These are phyloP conservation scores for Euclidia mi DNA, from an alignment of 2,888 invertebrate species.

Conservation along the genomic window DNA sequence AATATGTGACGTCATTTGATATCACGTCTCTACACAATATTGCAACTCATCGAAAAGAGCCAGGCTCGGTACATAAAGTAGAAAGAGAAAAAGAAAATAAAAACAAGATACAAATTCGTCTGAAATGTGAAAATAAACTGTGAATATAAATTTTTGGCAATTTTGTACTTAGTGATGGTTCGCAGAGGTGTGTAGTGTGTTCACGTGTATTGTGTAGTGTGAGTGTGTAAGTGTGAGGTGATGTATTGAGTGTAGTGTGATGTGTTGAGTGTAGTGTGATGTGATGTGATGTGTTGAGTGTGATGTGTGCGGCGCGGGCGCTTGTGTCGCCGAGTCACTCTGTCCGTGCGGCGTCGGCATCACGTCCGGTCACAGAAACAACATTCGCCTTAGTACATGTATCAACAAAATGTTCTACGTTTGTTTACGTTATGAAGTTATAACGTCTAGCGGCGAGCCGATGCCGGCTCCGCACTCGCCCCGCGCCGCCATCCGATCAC, in stretches of 20 bases:
- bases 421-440: slow-evolving; percentile 65
- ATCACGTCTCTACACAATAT: slow-evolving; percentile 59
- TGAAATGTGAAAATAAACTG: slow-evolving; percentile 61
- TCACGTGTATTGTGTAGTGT: slow-evolving; percentile 55
- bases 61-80: slow-evolving; percentile 61
- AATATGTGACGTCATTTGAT: slow-evolving; percentile 62
- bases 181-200: slow-evolving; percentile 68
- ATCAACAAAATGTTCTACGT: slow-evolving; percentile 88
- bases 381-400: slow-evolving; percentile 86
- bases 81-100: slow-evolving; percentile 58
- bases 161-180: slow-evolving; percentile 89
- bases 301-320: slow-evolving; percentile 70
- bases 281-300: slow-evolving; percentile 39
- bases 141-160: slow-evolving; percentile 86
- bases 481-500: slow-evolving; percentile 74
- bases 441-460: slow-evolving; percentile 66
- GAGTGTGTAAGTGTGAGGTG: slow-evolving; percentile 50
- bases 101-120: slow-evolving; percentile 59
- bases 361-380: slow-evolving; percentile 82
- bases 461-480: slow-evolving; percentile 61
- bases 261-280: slow-evolving; percentile 41
- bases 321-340: slow-evolving; percentile 64
- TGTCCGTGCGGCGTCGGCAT: slow-evolving; percentile 65
- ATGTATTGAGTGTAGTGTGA: slow-evolving; percentile 28
- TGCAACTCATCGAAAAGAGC: slow-evolving; percentile 64